Percentiles rank a stretch among this genome's conserved stretches.
Conservation (phyloP, 2,888 invertebrate species). For the Cantharis flavilabris region DNA sequence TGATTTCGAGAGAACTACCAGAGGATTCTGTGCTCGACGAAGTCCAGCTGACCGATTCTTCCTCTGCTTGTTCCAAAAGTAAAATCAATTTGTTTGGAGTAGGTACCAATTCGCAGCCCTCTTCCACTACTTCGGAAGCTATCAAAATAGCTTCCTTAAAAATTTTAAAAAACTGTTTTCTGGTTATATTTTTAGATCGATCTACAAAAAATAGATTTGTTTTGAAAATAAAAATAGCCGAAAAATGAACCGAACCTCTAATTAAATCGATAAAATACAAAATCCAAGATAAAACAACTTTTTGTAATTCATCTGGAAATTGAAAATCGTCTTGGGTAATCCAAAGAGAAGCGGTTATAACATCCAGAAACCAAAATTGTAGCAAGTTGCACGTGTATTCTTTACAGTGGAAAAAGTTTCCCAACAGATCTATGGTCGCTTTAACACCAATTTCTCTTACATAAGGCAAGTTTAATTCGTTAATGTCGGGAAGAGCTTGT, state of each 20-base stretch:
- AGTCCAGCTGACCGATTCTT: background rate
- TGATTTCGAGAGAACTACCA: conserved; percentile 6
- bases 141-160: conserved; percentile 48
- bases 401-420: conserved; percentile 43
- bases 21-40: background rate
- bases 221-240: background rate
- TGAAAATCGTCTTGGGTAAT: conserved; percentile 51
- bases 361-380: conserved; percentile 55
- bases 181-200: conserved; percentile 41
- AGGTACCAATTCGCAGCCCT: conserved; percentile 41
- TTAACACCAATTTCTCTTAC: conserved; percentile 48
- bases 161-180: conserved; percentile 45
- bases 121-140: conserved; percentile 46
- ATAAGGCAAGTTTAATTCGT: conserved; percentile 41
- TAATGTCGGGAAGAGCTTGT: conserved; percentile 36
- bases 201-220: conserved; percentile 33
- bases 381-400: conserved; percentile 46
- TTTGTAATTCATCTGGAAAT: conserved; percentile 47
- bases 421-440: conserved; percentile 42
- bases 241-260: conserved; percentile 36
- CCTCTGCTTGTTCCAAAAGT: conserved; percentile 20
- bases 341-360: conserved; percentile 53
- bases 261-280: conserved; percentile 49
- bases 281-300: conserved; percentile 49
- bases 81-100: conserved; percentile 43